Base-by-base conservation (phyloP, 2,888 invertebrate genomes). In the Orthonychiurus folsomi region DNA sequence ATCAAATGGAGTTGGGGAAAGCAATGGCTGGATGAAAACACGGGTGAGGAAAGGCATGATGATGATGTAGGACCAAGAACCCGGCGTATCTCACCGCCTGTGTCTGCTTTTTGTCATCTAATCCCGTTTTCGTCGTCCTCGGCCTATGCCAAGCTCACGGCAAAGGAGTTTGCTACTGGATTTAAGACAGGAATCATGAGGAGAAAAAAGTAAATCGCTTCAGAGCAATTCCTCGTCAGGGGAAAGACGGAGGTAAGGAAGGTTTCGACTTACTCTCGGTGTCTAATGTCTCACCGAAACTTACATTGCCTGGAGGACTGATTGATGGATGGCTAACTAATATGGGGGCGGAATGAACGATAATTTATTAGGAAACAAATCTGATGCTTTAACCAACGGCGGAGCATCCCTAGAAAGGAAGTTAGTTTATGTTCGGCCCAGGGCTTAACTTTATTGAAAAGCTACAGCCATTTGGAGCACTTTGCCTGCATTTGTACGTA, bases 271-370 rank as follows among this genome's bases (percentile, higher is more conserved):
- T 15, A 37, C 15, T 37, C 37, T 37, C 15, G 9, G 15, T 5
- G 9, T 37, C 37, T 37, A 37, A 5, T 37, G 5, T 37, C 37
- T 37, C 15, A 15, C 9, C 37, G 37, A 5, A 9, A 5, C 37
- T 37, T 37, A 15, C 37, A 5, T 37, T 37, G 9, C 37, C 37
- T 37, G 23, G n/a, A 15, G 23, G 52, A 21, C 5, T 52, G 52
- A 52, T 52, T 52, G 52, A 52, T 52, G 5, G 52, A 52, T 52
- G 52, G 52, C 5, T 52, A 18, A 21, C 52, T 52, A 52, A 52
- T 52, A 21, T n/a, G 52, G 23, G 52, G 52, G 52, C 52, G 52
- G 52, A 21, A 5, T 15, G n/a, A 20, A 21, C 9, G 52, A 21
- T 21, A n/a, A 52, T 52, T 21, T 21, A 52, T 52, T 12, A 37